Base-by-base conservation (phyloP, 2,888 invertebrate genomes). In the Cotesia congregata region DNA sequence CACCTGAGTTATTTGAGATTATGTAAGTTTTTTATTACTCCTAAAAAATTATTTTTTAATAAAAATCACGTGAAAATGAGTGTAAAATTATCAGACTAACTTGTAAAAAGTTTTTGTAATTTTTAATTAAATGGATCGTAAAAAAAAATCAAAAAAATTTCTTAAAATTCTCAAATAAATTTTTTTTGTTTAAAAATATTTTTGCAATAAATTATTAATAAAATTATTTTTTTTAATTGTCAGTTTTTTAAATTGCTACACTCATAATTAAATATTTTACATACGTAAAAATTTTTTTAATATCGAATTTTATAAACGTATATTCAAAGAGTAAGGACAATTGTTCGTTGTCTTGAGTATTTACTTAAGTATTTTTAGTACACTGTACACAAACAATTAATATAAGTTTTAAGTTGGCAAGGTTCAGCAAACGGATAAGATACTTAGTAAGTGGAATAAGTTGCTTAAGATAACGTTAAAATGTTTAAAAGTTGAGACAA, bases 381-480 rank as follows among this genome's bases (percentile, higher is more conserved):
- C 3, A 50, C 50, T 50, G 50, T 50, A 50, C 50, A 50, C 50
- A 50, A 50, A 12, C 61, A 5, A 30, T 69, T 20, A 61, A n/a
- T 7, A 59, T 40, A 39, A 30, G 60, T 39, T 62, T 59, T 70
- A 78, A 67, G 39, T 72, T 64, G 82, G 84, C 83, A 80, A 83
- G 85, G 82, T 83, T 86, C 88, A 88, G 88, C 84, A 89, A 89
- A 87, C 86, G 88, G 40, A 15, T 20, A 12, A 39, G n/a, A 67
- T n/a, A 38, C 1, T 67, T 15, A 59, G 6, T 17, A 61, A 38
- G 50, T 15, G 17, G 40, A 9, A 60, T 64, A 67, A 74, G 60
- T 76, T 50, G 61, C 38, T 64, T 67, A 61, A 50, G 50, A 50
- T 50, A 50, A 50, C 50, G 50, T 7, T 30, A 30, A 65, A 30